A percentile compares a stretch with the other conserved stretches of the same genome.
Evolutionary conservation across 2,888 invertebrate species (phyloP).

Genomic region (Leptarthrus brevirostris): DNA sequence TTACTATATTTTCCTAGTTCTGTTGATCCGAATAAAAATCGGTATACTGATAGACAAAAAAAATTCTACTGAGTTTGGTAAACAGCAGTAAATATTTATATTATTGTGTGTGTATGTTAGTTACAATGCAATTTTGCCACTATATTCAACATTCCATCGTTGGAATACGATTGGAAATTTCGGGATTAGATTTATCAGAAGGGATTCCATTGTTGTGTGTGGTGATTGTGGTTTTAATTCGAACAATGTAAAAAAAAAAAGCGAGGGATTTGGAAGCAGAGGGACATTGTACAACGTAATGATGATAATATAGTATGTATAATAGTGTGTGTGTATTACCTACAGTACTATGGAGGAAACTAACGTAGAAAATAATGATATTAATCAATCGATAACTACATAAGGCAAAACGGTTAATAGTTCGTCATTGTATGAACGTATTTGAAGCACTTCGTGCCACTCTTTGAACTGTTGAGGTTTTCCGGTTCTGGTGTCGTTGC

Average conservation of each 20-base stretch:
- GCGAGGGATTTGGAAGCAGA: not conserved
- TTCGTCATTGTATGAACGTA: slow-evolving; percentile 80
- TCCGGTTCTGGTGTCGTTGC: slow-evolving; percentile 3
- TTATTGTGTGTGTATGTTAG: not conserved
- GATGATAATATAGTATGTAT: slow-evolving; percentile 14
- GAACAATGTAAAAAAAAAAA: not conserved
- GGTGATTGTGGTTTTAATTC: not conserved
- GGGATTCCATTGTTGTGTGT: too few relatives aligned
- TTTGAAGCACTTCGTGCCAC: slow-evolving; percentile 89
- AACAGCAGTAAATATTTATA: slow-evolving; percentile 20
- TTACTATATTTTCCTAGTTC: too few relatives aligned
- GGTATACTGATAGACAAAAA: slow-evolving; percentile 8
- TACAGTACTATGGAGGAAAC: slow-evolving; percentile 14
- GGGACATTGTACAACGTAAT: not conserved
- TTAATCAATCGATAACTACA: slow-evolving; percentile 88
- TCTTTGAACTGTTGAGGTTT: slow-evolving; percentile 75
- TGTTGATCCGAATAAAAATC: slow-evolving; percentile 18
- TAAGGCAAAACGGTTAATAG: slow-evolving; percentile 94
- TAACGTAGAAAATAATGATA: slow-evolving; percentile 48
- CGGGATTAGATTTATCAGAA: too few relatives aligned
- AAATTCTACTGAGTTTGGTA: slow-evolving; percentile 1
- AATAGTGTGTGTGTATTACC: slow-evolving; percentile 26
- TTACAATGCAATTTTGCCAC: not conserved
- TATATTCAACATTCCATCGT: too few relatives aligned
- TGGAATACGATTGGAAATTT: too few relatives aligned